These are phyloP conservation scores for Lytechinus pictus DNA, from an alignment of 35 echinoderm and acorn worm species.

Conservation along the genomic window DNA sequence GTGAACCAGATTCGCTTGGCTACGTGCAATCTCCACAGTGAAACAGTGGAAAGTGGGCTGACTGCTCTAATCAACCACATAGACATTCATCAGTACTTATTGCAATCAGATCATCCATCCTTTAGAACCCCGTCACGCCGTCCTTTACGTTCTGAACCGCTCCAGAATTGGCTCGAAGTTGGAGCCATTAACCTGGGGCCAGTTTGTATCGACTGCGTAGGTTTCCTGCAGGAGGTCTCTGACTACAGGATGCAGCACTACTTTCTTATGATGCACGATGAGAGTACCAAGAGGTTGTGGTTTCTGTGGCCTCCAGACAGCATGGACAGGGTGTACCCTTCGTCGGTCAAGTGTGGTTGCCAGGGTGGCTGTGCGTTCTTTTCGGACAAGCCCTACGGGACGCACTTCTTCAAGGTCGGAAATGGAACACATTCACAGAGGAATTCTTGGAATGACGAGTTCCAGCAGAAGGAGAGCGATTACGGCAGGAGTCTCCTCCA, in stretches of 20 bases:
- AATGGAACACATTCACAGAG: conserved; percentile 41
- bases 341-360: conserved; percentile 75
- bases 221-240: conserved; percentile 48
- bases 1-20: conserved; percentile 75
- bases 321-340: conserved; percentile 34
- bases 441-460: conserved; percentile 59
- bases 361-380: conserved; percentile 93
- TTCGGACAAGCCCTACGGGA: conserved; percentile 53
- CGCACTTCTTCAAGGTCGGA: conserved; percentile 56
- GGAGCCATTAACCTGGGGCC: conserved; percentile 72
- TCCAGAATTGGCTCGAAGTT: conserved; percentile 70
- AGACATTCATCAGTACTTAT: conserved; percentile 79
- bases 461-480: conserved; percentile 59
- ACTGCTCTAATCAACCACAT: conserved; percentile 66
- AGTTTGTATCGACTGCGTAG: conserved; percentile 73
- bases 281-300: conserved; percentile 74
- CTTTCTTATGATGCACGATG: conserved; percentile 86
- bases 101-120: conserved; percentile 30
- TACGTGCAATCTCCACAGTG: conserved; percentile 94
- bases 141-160: conserved; percentile 15
- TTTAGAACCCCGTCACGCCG: not conserved
- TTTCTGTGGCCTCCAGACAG: conserved; percentile 77
- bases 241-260: conserved; percentile 69
- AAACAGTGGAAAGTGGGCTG: conserved; percentile 69
- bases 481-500: conserved; percentile 86